A percentile compares a stretch with the other conserved stretches of the same genome.
Conservation (phyloP, 1,140 invertebrate species). For the Macrobrachium rosenbergii region DNA sequence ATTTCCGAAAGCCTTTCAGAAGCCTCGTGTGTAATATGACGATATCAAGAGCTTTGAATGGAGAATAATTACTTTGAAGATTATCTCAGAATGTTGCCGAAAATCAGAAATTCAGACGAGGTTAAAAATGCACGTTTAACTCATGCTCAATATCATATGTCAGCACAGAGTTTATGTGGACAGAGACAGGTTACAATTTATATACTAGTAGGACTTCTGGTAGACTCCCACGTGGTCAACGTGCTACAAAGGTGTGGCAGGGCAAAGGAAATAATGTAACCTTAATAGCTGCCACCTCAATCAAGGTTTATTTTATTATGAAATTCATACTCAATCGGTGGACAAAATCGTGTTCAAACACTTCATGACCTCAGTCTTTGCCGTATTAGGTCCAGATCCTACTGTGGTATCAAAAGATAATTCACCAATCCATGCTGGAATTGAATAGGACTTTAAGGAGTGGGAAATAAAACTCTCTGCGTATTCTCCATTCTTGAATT, state of each 20-base stretch:
- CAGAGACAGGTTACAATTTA: too few species aligned
- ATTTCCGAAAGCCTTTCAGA: too few species aligned
- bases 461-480: too few species aligned
- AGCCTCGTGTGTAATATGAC: too few species aligned
- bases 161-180: too few species aligned
- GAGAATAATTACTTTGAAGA: too few species aligned
- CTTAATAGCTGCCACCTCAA: background rate
- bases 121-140: too few species aligned
- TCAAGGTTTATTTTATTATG: background rate
- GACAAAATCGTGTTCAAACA: background rate
- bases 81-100: too few species aligned
- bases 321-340: background rate
- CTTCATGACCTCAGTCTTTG: background rate
- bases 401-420: background rate
- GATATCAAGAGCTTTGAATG: too few species aligned
- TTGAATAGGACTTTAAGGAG: background rate
- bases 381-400: background rate
- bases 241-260: slow-evolving; percentile 8
- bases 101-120: too few species aligned
- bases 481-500: too few species aligned
- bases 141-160: too few species aligned
- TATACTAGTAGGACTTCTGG: background rate
- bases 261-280: slow-evolving; percentile 4
- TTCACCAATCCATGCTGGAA: background rate
- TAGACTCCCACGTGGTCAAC: background rate